A percentile compares a stretch with the other conserved stretches of the same genome.
phyloP scores from a whole-genome alignment of 2,797 vertebrate genomes.

The Oreochromis grahami region DNA sequence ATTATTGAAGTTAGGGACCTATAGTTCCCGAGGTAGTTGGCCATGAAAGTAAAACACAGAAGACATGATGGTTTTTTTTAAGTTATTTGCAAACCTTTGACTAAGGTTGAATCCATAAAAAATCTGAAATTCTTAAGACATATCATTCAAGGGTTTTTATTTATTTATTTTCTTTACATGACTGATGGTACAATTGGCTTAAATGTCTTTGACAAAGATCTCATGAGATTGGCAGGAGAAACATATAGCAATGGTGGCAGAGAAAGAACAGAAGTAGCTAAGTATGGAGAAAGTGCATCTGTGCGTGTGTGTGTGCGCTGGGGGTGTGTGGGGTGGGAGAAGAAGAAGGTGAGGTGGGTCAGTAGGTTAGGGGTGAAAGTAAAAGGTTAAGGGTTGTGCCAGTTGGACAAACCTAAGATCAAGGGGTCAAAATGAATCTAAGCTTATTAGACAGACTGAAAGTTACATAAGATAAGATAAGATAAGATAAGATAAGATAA shows the following conservation, averaged over 20 bases:
- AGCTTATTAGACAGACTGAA: conserved; percentile 39
- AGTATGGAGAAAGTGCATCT: not conserved
- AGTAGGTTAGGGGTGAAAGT: conserved; percentile 28
- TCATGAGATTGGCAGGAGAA: not conserved
- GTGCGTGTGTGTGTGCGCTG: not conserved
- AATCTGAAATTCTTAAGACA: not conserved
- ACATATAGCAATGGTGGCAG: not conserved
- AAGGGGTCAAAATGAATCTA: conserved; percentile 38
- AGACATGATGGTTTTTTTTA: not conserved
- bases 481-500: not conserved
- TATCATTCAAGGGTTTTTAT: not conserved
- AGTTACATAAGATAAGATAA: not conserved
- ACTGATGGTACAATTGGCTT: not conserved
- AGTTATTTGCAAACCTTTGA: not conserved
- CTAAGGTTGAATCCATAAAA: not conserved
- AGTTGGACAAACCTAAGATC: conserved; percentile 30
- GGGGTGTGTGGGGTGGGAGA: not conserved
- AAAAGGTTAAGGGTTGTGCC: conserved; percentile 44
- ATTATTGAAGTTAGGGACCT: conserved; percentile 89
- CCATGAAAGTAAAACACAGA: not conserved
- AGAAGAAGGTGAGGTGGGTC: not conserved
- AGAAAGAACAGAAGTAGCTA: not conserved
- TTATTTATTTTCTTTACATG: not conserved
- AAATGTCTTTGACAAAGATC: not conserved
- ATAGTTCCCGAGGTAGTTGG: not conserved